Evolutionary conservation across 2,113 vertebrate genomes (phyloP).

Genomic region (Thamnophis sirtalis): DNA sequence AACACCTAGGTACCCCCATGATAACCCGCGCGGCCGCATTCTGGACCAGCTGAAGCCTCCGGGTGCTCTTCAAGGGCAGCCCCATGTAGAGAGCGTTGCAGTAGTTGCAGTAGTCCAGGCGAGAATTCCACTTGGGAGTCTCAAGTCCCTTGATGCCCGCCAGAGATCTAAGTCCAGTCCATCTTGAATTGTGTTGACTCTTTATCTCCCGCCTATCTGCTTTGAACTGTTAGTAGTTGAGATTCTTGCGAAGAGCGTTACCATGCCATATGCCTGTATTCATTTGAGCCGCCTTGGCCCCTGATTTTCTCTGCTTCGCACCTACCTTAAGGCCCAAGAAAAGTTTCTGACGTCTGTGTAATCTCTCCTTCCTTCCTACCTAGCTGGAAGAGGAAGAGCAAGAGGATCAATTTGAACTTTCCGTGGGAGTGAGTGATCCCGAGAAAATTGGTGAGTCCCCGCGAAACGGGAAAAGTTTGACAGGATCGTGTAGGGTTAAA

Average conservation of each 20-base stretch:
- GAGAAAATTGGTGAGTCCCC: conserved; percentile 90
- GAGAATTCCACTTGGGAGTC: not conserved
- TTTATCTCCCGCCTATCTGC: not conserved
- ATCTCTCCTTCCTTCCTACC: conserved; percentile 17
- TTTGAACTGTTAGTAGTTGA: not conserved
- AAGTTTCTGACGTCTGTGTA: not conserved
- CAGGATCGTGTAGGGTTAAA: not conserved
- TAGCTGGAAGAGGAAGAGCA: conserved; percentile 86
- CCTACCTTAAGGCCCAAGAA: not conserved
- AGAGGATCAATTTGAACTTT: conserved; percentile 88
- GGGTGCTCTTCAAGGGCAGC: no score
- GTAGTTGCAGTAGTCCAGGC: no score
- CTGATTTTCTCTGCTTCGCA: not conserved
- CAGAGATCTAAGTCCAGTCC: not conserved
- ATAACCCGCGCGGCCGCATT: no score
- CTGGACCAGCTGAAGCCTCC: no score
- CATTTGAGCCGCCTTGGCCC: not conserved
- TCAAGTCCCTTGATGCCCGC: not conserved
- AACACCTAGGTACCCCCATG: no score
- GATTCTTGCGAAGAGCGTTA: not conserved
- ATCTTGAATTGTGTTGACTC: not conserved
- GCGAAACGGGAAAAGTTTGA: not conserved
- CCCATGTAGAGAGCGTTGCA: no score
- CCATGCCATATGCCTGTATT: not conserved
- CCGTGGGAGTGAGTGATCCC: conserved; percentile 87